These are phyloP conservation scores for Microchrysa polita DNA, from an alignment of 2,888 invertebrate species.

Conservation along the genomic window DNA sequence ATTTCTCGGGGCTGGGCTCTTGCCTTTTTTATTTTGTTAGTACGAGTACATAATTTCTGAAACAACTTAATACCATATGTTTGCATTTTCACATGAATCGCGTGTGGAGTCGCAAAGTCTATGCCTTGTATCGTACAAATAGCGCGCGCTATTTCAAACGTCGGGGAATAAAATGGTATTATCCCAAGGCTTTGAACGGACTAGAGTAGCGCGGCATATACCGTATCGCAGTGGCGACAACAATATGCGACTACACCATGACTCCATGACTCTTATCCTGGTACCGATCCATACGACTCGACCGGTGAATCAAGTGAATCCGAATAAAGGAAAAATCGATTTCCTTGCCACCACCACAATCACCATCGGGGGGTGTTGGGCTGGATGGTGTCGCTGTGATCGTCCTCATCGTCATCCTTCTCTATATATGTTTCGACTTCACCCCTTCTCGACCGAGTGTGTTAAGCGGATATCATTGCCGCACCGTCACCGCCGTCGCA, in stretches of 20 bases:
- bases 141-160: not conserved
- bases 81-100: slow-evolving; percentile 37
- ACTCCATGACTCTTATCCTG: not conserved
- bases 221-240: not conserved
- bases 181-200: no score
- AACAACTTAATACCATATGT: slow-evolving; percentile 28
- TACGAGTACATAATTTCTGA: no score
- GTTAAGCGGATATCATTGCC: not conserved
- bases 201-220: no score
- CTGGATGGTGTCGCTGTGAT: not conserved
- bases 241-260: not conserved
- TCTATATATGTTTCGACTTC: no score
- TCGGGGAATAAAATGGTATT: not conserved
- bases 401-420: not conserved
- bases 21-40: no score
- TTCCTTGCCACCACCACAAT: slow-evolving; percentile 13
- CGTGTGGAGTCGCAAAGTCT: slow-evolving; percentile 48
- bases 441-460: not conserved
- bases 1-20: not conserved
- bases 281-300: slow-evolving; percentile 16
- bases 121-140: slow-evolving; percentile 26
- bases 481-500: not conserved
- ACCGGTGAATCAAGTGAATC: slow-evolving; percentile 27
- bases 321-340: slow-evolving; percentile 34
- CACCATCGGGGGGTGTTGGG: not conserved